Conservation (phyloP, 2,797 vertebrate genomes). For the Nasua narica region DNA sequence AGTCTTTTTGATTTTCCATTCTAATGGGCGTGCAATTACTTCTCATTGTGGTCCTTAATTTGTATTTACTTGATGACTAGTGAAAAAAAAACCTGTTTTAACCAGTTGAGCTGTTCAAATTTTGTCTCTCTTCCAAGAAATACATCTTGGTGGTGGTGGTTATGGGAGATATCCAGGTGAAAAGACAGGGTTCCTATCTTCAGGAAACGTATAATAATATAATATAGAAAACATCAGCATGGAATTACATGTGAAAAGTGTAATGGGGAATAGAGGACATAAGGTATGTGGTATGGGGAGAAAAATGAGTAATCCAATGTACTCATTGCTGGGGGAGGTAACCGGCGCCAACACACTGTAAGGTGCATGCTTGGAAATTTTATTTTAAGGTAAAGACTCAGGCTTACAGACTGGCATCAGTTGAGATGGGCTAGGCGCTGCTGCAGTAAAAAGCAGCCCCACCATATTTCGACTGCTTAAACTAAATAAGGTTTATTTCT, state of each 20-base stretch:
- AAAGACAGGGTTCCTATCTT: not conserved
- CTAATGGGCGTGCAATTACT: not conserved
- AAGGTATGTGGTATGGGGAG: not conserved
- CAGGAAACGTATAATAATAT: not conserved
- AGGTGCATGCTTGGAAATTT: not conserved
- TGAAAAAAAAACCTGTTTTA: constrained; percentile 43
- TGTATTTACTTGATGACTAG: not conserved
- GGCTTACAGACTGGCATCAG: not conserved
- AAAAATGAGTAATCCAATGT: not conserved
- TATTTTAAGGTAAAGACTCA: not conserved
- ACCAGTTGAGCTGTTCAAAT: constrained; percentile 9
- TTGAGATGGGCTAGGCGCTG: not conserved
- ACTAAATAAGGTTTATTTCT: not conserved
- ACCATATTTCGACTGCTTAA: not conserved
- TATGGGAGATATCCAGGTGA: not conserved
- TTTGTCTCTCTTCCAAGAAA: constrained; percentile 29
- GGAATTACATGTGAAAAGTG: not conserved
- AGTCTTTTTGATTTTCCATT: not conserved
- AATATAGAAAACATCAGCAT: not conserved
- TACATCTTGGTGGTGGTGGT: not conserved
- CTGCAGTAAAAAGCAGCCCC: not conserved
- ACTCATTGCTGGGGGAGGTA: not conserved
- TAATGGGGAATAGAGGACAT: not conserved
- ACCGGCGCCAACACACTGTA: accelerated
- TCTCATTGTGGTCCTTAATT: not conserved